Evolutionary conservation across 2,888 invertebrate species (phyloP), one percentile per base, ranked within the genome.

Genomic region (Endomychus coccineus): DNA sequence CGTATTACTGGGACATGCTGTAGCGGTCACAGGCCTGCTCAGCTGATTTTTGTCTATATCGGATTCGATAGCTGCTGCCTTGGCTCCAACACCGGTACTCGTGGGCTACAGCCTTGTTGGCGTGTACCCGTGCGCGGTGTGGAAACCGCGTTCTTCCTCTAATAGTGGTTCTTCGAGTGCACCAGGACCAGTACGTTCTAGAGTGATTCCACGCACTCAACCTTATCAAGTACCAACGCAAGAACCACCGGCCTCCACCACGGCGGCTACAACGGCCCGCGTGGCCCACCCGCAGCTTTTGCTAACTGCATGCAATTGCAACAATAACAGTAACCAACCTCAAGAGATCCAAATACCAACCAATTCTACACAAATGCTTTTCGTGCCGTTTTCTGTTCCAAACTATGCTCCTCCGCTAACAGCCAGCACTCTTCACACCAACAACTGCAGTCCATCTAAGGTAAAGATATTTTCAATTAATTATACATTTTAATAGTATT

Each of bases 71-170:
- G 51, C 59, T 59, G 59, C 58, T 61, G 64, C 64, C 63, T 66
- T 66, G 66, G 66, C 64, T 64, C 55, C 66, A 52, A 54, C 60
- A 62, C 62, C 65, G 61, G 59, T 61, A 40, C 55, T 66, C 49
- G 59, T 68, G 67, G 69, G 70, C 59, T 71, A 70, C 66, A 70
- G 70, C 68, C 69, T 70, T 53, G 66, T 71, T 51, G 70, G 70
- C 65, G 69, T 71, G 61, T 70, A 70, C 66, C 70, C 71, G 45
- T 71, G 70, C 63, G 70, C 71, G 56, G 68, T 70, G 59, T 69
- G 38, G 10, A 40, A 40, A 34, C 40, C 40, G 32, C 31, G 34
- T 27, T 16, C 41, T 28, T n/a, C n/a, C n/a, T n/a, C n/a, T n/a
- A n/a, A n/a, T n/a, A 21, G 30, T 22, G 29, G 35, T 17, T 21